Evolutionary conservation across 2,797 vertebrate genomes (phyloP).

Genomic region (Tenualosa thibaudeaui): DNA sequence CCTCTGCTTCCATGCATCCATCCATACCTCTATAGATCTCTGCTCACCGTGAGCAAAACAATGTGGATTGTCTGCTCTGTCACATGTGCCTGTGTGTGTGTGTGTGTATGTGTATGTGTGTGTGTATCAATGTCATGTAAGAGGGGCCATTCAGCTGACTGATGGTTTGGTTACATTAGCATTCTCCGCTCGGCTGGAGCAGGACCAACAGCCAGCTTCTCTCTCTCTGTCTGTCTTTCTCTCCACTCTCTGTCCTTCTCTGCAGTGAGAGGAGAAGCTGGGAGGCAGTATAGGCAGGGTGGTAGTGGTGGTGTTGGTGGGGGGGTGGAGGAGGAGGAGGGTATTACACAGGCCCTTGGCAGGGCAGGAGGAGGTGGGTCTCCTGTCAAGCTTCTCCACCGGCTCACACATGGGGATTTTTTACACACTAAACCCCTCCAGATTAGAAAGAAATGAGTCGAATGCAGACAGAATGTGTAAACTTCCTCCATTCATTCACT

Average conservation of each 20-base stretch:
- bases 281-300: background rate
- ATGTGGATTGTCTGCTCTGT: background rate
- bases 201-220: background rate
- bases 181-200: background rate
- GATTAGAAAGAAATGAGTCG: conserved; percentile 65
- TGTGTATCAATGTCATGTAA: conserved; percentile 2
- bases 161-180: conserved; percentile 13
- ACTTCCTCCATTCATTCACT: conserved; percentile 62
- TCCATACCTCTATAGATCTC: background rate
- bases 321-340: background rate
- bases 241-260: background rate
- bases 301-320: conserved; percentile 20
- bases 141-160: background rate
- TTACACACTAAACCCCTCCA: conserved; percentile 56
- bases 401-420: conserved; percentile 54
- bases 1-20: background rate
- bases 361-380: conserved; percentile 34
- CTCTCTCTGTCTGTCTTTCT: background rate
- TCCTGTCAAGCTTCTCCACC: conserved; percentile 50
- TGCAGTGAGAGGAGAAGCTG: background rate
- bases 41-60: background rate
- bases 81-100: background rate
- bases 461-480: conserved; percentile 68
- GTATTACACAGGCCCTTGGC: background rate
- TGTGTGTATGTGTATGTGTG: conserved; percentile 22